Conservation (phyloP, 2,113 vertebrate genomes). For the Accipiter cooperii region DNA sequence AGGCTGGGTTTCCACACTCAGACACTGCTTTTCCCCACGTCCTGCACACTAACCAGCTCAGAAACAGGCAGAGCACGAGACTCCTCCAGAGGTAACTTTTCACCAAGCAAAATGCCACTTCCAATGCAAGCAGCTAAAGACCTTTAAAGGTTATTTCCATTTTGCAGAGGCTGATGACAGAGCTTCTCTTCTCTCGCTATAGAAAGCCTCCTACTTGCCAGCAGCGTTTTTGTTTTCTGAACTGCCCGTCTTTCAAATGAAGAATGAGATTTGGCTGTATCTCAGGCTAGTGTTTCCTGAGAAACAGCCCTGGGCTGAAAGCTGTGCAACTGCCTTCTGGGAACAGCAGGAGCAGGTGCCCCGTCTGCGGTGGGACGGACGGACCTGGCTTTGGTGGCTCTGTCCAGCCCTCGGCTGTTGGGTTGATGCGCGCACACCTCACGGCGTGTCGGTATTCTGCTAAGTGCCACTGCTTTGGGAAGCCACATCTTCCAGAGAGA, state of each 20-base stretch:
- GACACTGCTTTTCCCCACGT: fast-evolving
- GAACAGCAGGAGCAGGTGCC: neutral
- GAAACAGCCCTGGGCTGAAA: neutral
- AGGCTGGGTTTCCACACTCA: neutral
- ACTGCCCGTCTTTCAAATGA: neutral
- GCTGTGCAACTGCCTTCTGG: neutral
- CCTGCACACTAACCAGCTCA: neutral
- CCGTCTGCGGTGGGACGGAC: neutral
- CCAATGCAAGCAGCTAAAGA: neutral
- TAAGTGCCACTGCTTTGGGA: neutral
- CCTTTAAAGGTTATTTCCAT: neutral
- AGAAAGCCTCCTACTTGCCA: neutral
- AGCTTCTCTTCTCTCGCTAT: neutral
- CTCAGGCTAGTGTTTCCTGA: neutral
- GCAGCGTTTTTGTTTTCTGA: neutral
- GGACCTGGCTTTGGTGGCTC: neutral
- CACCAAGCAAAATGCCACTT: neutral
- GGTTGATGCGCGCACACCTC: fast-evolving
- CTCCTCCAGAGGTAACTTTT: neutral
- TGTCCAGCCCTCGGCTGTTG: neutral
- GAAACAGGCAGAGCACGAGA: fast-evolving
- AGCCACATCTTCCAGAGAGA: neutral
- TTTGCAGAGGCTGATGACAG: neutral
- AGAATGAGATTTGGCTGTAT: neutral
- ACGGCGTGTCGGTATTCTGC: neutral